A percentile compares a stretch with the other conserved stretches of the same genome.
These are phyloP conservation scores for Meriones psammophilus DNA, from an alignment of 2,797 vertebrate genomes.

Conservation along the genomic window DNA sequence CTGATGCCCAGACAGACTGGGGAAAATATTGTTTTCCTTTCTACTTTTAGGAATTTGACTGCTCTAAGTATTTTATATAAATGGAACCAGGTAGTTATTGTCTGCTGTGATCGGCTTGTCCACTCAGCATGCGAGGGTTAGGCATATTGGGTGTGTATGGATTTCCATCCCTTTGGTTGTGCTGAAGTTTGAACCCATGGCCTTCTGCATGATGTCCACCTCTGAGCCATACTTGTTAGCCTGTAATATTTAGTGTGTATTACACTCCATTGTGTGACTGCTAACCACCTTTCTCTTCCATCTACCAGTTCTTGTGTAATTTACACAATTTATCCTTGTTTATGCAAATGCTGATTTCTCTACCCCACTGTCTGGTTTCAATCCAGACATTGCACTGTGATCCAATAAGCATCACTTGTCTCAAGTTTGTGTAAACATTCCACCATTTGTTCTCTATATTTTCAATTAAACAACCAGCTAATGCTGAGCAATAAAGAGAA, in stretches of 20 bases:
- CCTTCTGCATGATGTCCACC: too few relatives aligned
- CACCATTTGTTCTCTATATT: too few relatives aligned
- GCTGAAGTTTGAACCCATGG: neutral
- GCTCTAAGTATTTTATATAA: neutral
- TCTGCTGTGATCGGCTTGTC: neutral
- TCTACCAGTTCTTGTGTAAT: neutral
- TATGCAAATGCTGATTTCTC: too few relatives aligned
- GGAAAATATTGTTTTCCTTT: neutral
- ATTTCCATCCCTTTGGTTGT: neutral
- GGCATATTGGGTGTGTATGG: neutral
- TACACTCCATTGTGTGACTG: neutral
- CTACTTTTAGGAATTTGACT: neutral
- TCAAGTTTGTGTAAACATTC: too few relatives aligned
- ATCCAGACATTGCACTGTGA: too few relatives aligned
- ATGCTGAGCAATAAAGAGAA: too few relatives aligned
- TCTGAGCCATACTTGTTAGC: neutral
- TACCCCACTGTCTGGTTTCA: too few relatives aligned
- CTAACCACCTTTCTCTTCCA: neutral
- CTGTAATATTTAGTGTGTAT: neutral
- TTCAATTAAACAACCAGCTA: too few relatives aligned
- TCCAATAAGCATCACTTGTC: too few relatives aligned
- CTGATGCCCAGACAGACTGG: fast-evolving
- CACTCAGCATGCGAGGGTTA: neutral
- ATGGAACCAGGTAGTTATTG: neutral
- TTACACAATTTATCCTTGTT: too few relatives aligned